These are phyloP conservation scores for Mechanitis mazaeus DNA, from an alignment of 2,888 invertebrate genomes.

Conservation along the genomic window DNA sequence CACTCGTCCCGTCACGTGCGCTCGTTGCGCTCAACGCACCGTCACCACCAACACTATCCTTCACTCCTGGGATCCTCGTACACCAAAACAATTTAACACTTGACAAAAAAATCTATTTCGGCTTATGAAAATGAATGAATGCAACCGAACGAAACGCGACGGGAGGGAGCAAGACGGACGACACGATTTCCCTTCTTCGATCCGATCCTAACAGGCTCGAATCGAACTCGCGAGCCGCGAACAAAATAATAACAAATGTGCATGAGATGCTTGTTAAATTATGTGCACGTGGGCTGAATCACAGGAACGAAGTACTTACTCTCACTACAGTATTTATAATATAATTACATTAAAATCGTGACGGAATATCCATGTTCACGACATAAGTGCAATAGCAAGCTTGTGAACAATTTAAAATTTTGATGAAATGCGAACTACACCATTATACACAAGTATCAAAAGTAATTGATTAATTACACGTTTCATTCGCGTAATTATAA, in stretches of 20 bases:
- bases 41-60: conserved; percentile 51
- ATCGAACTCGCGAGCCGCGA: conserved; percentile 80
- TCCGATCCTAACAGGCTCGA: conserved; percentile 62
- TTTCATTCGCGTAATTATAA: conserved; percentile 50
- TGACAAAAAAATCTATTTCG: conserved; percentile 51
- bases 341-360: conserved; percentile 47
- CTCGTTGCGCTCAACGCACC: conserved; percentile 45
- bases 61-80: conserved; percentile 32
- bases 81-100: conserved; percentile 54
- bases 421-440: conserved; percentile 65
- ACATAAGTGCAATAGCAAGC: conserved; percentile 41
- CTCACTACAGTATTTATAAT: conserved; percentile 44
- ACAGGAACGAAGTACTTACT: conserved; percentile 51
- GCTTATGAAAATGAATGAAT: conserved; percentile 49
- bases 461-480: conserved; percentile 47
- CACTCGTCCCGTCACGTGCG: conserved; percentile 67
- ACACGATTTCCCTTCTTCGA: conserved; percentile 62
- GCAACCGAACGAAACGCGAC: conserved; percentile 43
- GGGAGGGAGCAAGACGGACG: conserved; percentile 56
- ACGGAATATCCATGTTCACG: conserved; percentile 49
- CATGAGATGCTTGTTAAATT: conserved; percentile 74
- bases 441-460: conserved; percentile 57
- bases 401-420: conserved; percentile 60
- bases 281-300: conserved; percentile 75
- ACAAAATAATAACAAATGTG: conserved; percentile 85